A percentile compares a stretch with the other conserved stretches of the same genome.
Evolutionary conservation across 2,797 vertebrate species (phyloP).

Genomic region (Sebastes flavidus): DNA sequence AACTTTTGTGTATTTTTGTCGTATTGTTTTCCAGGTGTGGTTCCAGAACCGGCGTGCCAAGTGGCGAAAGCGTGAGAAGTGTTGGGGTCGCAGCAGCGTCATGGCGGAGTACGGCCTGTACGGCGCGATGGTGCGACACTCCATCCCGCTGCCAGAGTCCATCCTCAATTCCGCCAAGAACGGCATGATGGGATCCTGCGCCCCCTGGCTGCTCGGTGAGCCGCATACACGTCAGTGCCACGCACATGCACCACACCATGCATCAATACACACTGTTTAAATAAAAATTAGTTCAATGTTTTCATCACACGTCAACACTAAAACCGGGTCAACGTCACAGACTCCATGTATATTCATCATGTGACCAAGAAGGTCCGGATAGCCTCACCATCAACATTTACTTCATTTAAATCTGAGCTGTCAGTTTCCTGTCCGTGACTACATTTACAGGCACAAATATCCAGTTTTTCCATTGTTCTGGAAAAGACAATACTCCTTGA

Average conservation of each 20-base stretch:
- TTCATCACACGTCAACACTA: no score
- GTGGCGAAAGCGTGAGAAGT: constrained; percentile 98
- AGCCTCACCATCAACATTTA: no score
- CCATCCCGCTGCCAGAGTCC: constrained; percentile 96
- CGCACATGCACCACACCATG: constrained; percentile 68
- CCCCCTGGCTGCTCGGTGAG: constrained; percentile 97
- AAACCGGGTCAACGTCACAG: no score
- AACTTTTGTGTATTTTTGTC: neutral
- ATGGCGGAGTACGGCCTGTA: constrained; percentile 98
- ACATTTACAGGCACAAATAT: no score
- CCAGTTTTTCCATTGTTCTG: no score
- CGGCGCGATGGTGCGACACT: constrained; percentile 97
- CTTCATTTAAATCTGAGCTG: no score
- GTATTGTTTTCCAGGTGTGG: constrained; percentile 87
- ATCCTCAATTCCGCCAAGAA: constrained; percentile 99
- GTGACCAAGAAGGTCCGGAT: no score
- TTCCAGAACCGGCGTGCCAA: constrained; percentile 98
- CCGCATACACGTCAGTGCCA: constrained; percentile 81
- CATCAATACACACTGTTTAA: neutral
- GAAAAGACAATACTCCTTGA: no score
- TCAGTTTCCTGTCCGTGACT: no score
- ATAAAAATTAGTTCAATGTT: no score
- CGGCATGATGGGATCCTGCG: constrained; percentile 97
- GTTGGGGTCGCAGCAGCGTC: constrained; percentile 98
- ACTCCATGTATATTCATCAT: no score